Base-by-base conservation (phyloP, 2,797 vertebrate genomes). In the Anas georgica region DNA sequence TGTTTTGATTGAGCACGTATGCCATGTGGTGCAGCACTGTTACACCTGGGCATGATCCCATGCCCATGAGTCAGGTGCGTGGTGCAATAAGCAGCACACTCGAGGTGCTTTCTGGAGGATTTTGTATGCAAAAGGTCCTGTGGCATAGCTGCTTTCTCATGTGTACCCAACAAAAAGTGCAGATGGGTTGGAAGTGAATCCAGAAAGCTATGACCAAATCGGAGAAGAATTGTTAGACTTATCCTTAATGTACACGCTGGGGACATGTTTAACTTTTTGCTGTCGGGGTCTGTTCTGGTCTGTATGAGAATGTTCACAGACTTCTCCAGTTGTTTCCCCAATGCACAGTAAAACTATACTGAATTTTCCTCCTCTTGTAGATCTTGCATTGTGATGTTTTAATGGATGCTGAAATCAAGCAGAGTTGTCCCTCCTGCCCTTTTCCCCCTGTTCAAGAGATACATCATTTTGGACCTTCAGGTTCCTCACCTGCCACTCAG, bases 11-110 rank as follows among this genome's bases (percentile, higher is more conserved):
- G 64, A 48, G 50, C 25, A 54, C 1, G 1, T 58, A 15, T 45
- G 66, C 41, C 12, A 12, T 6, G 17, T 37, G 43, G 11, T 33
- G 13, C 25, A 63, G 52, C 15, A 69, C 43, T 70, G 22, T 52
- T 33, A 25, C 7, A 9, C 9, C 10, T 0, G 0, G 33, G 21
- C 15, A 6, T 4, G 7, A 52, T 48, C 17, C 35, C 25, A 17
- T 0, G 2, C 17, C 20, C 2, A 3, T 1, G 3, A 43, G n/a
- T 20, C 45, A 75, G 25, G 23, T n/a, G 22, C 41, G 21, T 9
- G 6, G 25, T 9, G 20, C 17, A 35, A 64, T 52, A 25, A 2
- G 8, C 1, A 1, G 3, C 11, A 20, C 7, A n/a, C 10, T n/a
- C 2, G 0, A 22, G 23, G 9, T 33, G 25, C 8, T 75, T 91